Conservation (phyloP, 2,797 vertebrate genomes). For the Phrynocephalus vlangalii region DNA sequence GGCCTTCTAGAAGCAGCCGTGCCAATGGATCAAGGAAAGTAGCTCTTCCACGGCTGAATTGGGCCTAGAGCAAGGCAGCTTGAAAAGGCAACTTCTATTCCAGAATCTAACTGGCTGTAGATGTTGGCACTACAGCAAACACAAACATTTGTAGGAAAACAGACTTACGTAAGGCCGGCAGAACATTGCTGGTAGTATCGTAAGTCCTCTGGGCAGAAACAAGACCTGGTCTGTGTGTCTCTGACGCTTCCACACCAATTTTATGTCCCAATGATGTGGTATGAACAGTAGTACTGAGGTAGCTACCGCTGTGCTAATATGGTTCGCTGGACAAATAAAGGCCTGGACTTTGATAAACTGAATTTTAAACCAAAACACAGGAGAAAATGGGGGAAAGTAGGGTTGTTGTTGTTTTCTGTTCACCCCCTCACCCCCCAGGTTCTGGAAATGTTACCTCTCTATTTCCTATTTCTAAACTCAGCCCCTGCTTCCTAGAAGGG, state of each 20-base stretch:
- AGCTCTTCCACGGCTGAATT: not conserved
- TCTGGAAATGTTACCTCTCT: too few relatives aligned
- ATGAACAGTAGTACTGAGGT: not conserved
- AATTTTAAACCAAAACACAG: too few relatives aligned
- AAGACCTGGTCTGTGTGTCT: not conserved
- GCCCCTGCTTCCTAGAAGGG: not conserved
- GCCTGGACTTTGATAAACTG: not conserved
- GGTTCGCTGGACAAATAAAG: not conserved
- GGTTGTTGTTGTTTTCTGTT: too few relatives aligned
- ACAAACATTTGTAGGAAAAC: not conserved
- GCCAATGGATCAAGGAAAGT: not conserved
- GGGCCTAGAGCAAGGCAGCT: not conserved
- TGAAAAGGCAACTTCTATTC: not conserved
- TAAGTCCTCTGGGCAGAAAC: not conserved
- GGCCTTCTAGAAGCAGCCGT: not conserved
- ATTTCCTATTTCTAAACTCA: not conserved
- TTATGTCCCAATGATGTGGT: not conserved
- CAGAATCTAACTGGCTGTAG: not conserved
- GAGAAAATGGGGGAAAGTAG: too few relatives aligned
- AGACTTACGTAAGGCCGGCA: not conserved
- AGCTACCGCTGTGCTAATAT: not conserved
- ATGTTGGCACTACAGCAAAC: not conserved
- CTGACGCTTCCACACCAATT: not conserved
- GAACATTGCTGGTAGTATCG: not conserved
- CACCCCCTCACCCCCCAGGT: too few relatives aligned